phyloP scores from a whole-genome alignment of 2,888 invertebrate genomes.

The Phrixothrix hirtus region DNA sequence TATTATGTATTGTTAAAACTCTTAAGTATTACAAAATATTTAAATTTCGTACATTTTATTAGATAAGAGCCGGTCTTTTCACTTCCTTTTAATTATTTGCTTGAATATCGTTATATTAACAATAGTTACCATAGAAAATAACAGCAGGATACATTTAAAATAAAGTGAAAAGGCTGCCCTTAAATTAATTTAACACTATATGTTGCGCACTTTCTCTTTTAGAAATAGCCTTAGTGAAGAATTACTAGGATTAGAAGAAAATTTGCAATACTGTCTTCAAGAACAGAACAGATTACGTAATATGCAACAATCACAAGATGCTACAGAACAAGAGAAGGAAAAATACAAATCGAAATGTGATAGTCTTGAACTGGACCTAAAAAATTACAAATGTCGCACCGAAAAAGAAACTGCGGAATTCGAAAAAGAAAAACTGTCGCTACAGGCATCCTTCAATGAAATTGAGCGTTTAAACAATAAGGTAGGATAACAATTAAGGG shows the following conservation, averaged over 20 bases:
- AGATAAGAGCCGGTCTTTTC: too few relatives aligned
- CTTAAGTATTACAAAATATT: too few relatives aligned
- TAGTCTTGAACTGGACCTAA: slow-evolving; percentile 1
- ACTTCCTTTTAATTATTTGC: too few relatives aligned
- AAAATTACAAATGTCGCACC: slow-evolving; percentile 3
- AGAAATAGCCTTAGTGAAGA: slow-evolving; percentile 37
- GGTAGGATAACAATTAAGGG: not conserved
- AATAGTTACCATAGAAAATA: too few relatives aligned
- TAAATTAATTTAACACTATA: too few relatives aligned
- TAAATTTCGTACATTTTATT: too few relatives aligned
- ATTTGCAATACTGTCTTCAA: slow-evolving; percentile 33
- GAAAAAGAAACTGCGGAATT: slow-evolving; percentile 3
- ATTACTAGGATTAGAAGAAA: slow-evolving; percentile 40
- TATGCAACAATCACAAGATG: slow-evolving; percentile 29
- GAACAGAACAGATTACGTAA: slow-evolving; percentile 36
- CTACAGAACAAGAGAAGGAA: slow-evolving; percentile 3
- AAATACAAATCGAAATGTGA: slow-evolving; percentile 6
- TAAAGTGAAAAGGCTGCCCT: too few relatives aligned
- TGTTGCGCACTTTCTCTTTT: slow-evolving; percentile 1
- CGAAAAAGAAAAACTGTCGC: slow-evolving; percentile 10
- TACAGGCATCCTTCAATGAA: slow-evolving; percentile 3
- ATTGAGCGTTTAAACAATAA: slow-evolving; percentile 12
- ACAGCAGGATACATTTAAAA: too few relatives aligned
- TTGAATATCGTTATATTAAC: too few relatives aligned
- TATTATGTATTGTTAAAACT: too few relatives aligned